phyloP scores from a whole-genome alignment of 2,888 invertebrate species.

The Drosophila rellima region DNA sequence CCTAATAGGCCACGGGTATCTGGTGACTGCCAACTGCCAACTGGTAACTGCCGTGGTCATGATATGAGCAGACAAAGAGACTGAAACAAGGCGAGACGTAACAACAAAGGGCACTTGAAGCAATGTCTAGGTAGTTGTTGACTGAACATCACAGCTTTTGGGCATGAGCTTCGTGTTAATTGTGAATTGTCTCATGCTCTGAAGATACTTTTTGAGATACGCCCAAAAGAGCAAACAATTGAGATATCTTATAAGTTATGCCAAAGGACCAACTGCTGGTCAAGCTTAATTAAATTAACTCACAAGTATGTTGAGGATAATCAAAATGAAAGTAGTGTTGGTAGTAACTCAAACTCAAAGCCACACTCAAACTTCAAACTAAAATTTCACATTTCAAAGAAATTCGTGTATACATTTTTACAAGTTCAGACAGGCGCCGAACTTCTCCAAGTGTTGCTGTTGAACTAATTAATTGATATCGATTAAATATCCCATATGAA shows the following conservation, averaged over 20 bases:
- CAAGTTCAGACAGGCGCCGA: too few species aligned
- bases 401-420: too few species aligned
- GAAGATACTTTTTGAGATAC: conserved; percentile 4
- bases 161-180: conserved; percentile 40
- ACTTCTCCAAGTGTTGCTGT: too few species aligned
- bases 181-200: conserved; percentile 27
- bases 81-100: conserved; percentile 2
- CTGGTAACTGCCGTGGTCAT: conserved; percentile 16
- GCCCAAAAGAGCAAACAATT: conserved; percentile 13
- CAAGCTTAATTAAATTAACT: conserved; percentile 12
- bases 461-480: too few species aligned
- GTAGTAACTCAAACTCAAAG: too few species aligned
- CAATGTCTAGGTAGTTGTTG: conserved; percentile 30
- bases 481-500: too few species aligned
- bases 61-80: conserved; percentile 56
- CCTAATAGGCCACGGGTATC: conserved; percentile 37
- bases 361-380: too few species aligned
- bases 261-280: background rate
- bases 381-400: too few species aligned
- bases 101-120: conserved; percentile 27
- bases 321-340: background rate
- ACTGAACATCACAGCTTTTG: conserved; percentile 17
- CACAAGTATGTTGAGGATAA: conserved; percentile 7
- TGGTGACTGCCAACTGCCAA: conserved; percentile 19
- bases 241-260: background rate